These are phyloP conservation scores for Araneus ventricosus DNA, from an alignment of 1,140 invertebrate genomes.

Conservation along the genomic window DNA sequence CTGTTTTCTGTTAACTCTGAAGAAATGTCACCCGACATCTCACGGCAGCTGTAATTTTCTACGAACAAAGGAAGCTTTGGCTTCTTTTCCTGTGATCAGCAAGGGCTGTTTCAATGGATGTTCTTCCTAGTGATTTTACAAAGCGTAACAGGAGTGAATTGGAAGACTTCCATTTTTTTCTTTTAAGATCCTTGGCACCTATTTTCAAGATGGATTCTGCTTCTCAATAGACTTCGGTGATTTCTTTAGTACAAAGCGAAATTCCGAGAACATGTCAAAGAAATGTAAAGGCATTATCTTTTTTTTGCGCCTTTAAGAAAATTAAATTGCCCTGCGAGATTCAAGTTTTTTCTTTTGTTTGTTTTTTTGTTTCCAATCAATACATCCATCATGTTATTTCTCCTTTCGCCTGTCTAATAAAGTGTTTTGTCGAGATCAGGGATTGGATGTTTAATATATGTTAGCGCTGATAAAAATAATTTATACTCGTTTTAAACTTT, in stretches of 20 bases:
- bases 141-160: not conserved
- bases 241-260: slow-evolving; percentile 26
- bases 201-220: slow-evolving; percentile 13
- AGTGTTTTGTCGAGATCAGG: not conserved
- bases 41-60: slow-evolving; percentile 54
- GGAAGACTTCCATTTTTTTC: not conserved
- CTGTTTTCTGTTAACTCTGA: slow-evolving; percentile 43
- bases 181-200: slow-evolving; percentile 17
- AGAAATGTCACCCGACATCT: slow-evolving; percentile 44
- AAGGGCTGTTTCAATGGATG: slow-evolving; percentile 25
- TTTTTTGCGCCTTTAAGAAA: not conserved
- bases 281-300: not conserved
- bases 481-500: not conserved
- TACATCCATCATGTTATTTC: not conserved
- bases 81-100: slow-evolving; percentile 33
- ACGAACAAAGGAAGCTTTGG: slow-evolving; percentile 32
- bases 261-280: not conserved
- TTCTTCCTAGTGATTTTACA: slow-evolving; percentile 43
- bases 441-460: not conserved
- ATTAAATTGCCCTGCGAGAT: not conserved
- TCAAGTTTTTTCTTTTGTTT: too few relatives aligned
- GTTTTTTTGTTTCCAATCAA: not conserved
- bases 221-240: slow-evolving; percentile 2
- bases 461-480: not conserved
- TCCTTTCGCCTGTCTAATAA: slow-evolving; percentile 20